Evolutionary conservation across 2,888 invertebrate species (phyloP).

Genomic region (Perithous albicinctus): DNA sequence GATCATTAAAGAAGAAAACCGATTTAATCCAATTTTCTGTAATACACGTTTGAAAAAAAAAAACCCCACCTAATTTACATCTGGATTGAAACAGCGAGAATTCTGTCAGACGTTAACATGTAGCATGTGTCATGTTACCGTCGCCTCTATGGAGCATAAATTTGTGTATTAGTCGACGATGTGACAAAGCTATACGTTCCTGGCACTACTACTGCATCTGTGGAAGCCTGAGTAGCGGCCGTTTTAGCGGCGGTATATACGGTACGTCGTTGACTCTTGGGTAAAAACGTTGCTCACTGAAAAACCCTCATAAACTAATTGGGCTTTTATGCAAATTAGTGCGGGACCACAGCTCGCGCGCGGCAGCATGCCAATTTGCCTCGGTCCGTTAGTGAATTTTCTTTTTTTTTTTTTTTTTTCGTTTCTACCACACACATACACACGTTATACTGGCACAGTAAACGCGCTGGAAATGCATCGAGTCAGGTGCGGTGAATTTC

Average conservation of each 20-base stretch:
- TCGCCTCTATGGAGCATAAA: slow-evolving; percentile 27
- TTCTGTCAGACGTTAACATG: not conserved
- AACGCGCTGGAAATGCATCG: slow-evolving; percentile 46
- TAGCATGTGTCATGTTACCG: slow-evolving; percentile 3
- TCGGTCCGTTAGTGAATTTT: slow-evolving; percentile 63
- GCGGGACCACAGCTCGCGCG: slow-evolving; percentile 53
- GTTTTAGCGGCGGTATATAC: slow-evolving; percentile 5
- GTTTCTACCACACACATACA: too few relatives aligned
- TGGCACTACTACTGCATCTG: not conserved
- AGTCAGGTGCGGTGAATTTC: slow-evolving; percentile 57
- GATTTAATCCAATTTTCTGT: too few relatives aligned
- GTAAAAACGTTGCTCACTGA: slow-evolving; percentile 52
- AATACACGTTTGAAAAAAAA: too few relatives aligned
- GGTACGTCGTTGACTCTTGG: slow-evolving; percentile 26
- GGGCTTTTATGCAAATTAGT: slow-evolving; percentile 72
- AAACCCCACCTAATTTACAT: too few relatives aligned
- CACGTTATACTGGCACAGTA: slow-evolving; percentile 32
- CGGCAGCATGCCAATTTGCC: slow-evolving; percentile 71
- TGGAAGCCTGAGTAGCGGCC: not conserved
- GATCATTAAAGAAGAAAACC: too few relatives aligned
- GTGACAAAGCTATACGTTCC: too few relatives aligned
- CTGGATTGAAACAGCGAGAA: not conserved
- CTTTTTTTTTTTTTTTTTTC: slow-evolving; percentile 36
- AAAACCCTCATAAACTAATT: slow-evolving; percentile 72
- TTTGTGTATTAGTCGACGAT: not conserved